A percentile compares a stretch with the other conserved stretches of the same genome.
phyloP scores from a whole-genome alignment of 2,888 invertebrate species.

The Tachina lurida region DNA sequence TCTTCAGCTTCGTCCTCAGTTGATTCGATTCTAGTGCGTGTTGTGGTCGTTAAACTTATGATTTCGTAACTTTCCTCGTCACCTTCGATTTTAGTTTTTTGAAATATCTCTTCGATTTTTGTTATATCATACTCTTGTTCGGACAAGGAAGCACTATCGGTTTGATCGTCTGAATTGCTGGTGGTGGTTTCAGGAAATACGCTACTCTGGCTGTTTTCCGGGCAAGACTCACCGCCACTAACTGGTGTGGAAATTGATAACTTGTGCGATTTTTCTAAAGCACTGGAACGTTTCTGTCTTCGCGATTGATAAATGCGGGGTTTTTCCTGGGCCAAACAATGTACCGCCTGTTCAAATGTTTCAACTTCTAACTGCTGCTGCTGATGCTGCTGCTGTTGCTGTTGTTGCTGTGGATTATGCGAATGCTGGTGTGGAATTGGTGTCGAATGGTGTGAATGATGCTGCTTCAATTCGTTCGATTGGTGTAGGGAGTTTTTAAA shows the following conservation, averaged over 20 bases:
- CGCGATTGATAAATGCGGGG: conserved; percentile 80
- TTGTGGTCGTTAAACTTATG: conserved; percentile 79
- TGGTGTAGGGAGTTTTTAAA: conserved; percentile 83
- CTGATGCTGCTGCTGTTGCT: conserved; percentile 68
- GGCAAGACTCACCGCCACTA: conserved; percentile 78
- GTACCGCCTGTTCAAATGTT: conserved; percentile 76
- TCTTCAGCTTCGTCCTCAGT: conserved; percentile 75
- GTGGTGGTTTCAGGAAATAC: conserved; percentile 82
- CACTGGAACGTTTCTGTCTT: conserved; percentile 72
- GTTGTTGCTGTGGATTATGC: conserved; percentile 70
- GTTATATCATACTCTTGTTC: conserved; percentile 81
- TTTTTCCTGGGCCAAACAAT: conserved; percentile 75
- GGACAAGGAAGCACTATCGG: conserved; percentile 80
- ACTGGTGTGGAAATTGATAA: conserved; percentile 61
- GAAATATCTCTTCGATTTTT: conserved; percentile 79
- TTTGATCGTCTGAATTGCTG: conserved; percentile 82
- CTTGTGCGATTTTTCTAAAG: conserved; percentile 59
- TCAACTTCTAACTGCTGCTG: conserved; percentile 76
- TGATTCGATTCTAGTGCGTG: conserved; percentile 77
- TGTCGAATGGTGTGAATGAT: conserved; percentile 40
- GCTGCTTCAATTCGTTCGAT: conserved; percentile 75
- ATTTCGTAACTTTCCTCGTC: conserved; percentile 78
- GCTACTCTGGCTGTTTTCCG: conserved; percentile 81
- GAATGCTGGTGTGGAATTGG: conserved; percentile 22
- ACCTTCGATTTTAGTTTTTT: conserved; percentile 74